Base-by-base conservation (phyloP, 2,113 vertebrate genomes). In the Poeciliopsis turrubarensis region DNA sequence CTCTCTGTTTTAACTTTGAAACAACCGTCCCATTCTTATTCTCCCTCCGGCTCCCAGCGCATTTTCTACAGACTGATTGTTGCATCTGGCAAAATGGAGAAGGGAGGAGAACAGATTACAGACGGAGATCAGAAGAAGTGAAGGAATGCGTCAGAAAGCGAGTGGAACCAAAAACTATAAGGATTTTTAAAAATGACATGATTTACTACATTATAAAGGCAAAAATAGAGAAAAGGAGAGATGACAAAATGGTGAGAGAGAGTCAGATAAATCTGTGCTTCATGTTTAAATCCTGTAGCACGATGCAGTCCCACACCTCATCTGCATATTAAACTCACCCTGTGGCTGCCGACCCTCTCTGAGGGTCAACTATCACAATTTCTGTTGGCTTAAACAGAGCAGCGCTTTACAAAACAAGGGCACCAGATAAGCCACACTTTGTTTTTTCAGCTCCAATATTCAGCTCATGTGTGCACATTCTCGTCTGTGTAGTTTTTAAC, bases 311-410 rank as follows among this genome's bases (percentile, higher is more conserved):
- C 85, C 82, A 63, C 77, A 72, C 69, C 84, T 91, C 82, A 91
- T 91, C 80, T 91, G 86, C 89, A 92, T 93, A 86, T 90, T 89
- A 87, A 90, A 91, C 80, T 84, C 84, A 84, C 87, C 88, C 88
- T 73, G 80, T 89, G 87, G 91, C 91, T 77, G 77, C 75, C 34
- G 81, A 25, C 69, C 39, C 75, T 77, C 87, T 89, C 90, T 57
- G 77, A 87, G 91, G 90, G 89, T 92, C 91, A 90, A 78, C 89
- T 83, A 85, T 77, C 86, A 85, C 86, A 85, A 84, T 84, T 86
- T 77, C 85, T 86, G 78, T 81, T 90, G 78, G 86, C 87, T 91
- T 82, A 84, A 87, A 86, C 78, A 83, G 88, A 88, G 75, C 80
- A 17, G 71, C 67, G 25, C 80, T 71, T 81, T 65, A 44, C 86